Evolutionary conservation across 2,888 invertebrate genomes (phyloP), one percentile per base, ranked within the genome.

Genomic region (Antitype chi): DNA sequence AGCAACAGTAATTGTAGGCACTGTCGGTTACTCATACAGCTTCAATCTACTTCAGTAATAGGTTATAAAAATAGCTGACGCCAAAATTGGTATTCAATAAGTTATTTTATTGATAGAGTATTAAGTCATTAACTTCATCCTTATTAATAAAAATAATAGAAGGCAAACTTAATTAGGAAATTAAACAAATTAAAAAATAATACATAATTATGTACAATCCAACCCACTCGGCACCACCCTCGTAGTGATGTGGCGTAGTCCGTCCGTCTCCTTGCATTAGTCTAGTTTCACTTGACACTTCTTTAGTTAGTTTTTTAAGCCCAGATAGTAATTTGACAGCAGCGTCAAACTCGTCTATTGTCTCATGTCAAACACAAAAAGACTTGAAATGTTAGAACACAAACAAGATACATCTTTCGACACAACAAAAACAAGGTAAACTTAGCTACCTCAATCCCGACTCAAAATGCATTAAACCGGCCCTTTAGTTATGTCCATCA

Each of bases 1-100:
- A 81, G 85, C 84, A 88, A 88, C 88, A 89, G 82, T 87, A 91
- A 89, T 91, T 91, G 88, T 87, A 89, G 90, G 85, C 88, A 90
- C 92, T 91, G 92, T 92, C 91, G 92, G 92, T 93, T 94, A 93
- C 89, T 92, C 91, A 89, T 92, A 91, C 91, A 93, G 89, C 86
- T 89, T 84, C 83, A 92, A 93, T 92, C 86, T 91, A 90, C 87
- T 90, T 78, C 82, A 92, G 91, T 91, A 87, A 79, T 94, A 95
- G 96, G 96, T 96, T 95, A 96, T 93, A 93, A 95, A 94, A 93
- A 94, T 93, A 93, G 92, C 90, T 91, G 89, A 90, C 88, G 89
- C 83, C 84, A 86, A 89, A 82, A 74, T 81, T 78, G 76, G 73
- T 77, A 80, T 85, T 84, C 84, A 63, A 71, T 78, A 62, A 75